Conservation (phyloP, 2,113 vertebrate species). For the Hemiscyllium ocellatum region DNA sequence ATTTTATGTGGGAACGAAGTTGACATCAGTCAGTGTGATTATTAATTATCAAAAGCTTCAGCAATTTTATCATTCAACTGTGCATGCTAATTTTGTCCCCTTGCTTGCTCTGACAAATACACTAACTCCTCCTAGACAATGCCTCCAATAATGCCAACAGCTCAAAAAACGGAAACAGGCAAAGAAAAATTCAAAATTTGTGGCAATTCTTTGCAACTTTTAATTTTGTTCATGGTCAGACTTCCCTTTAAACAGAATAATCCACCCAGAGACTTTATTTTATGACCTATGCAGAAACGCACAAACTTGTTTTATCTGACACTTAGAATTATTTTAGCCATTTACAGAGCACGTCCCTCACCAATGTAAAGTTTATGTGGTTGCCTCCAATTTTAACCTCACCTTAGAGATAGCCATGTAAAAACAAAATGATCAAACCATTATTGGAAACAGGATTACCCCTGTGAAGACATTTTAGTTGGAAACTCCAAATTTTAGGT, state of each 20-base stretch:
- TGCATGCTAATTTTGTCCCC: constrained; percentile 22
- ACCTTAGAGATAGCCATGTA: not conserved
- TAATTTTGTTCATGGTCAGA: not conserved
- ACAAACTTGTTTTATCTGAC: not conserved
- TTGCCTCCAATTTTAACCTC: not conserved
- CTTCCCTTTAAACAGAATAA: not conserved
- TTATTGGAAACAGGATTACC: not conserved
- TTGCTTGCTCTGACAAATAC: not conserved
- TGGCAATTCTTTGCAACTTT: not conserved
- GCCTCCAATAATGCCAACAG: constrained; percentile 6
- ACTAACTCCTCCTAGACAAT: constrained; percentile 15
- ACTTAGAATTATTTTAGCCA: not conserved
- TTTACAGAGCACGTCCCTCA: no score
- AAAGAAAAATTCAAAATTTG: not conserved
- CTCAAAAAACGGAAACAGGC: not conserved
- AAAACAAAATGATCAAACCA: not conserved
- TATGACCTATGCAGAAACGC: not conserved
- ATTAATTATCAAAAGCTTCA: constrained; percentile 13
- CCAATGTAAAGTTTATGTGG: not conserved
- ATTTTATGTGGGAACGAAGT: not conserved
- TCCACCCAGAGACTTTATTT: not conserved
- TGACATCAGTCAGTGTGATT: not conserved
- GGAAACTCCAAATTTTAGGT: not conserved
- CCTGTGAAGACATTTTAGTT: not conserved
- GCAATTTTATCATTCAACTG: constrained; percentile 27